These are phyloP conservation scores for Pterophyllum scalare DNA, from an alignment of 2,113 vertebrate species.

Conservation along the genomic window DNA sequence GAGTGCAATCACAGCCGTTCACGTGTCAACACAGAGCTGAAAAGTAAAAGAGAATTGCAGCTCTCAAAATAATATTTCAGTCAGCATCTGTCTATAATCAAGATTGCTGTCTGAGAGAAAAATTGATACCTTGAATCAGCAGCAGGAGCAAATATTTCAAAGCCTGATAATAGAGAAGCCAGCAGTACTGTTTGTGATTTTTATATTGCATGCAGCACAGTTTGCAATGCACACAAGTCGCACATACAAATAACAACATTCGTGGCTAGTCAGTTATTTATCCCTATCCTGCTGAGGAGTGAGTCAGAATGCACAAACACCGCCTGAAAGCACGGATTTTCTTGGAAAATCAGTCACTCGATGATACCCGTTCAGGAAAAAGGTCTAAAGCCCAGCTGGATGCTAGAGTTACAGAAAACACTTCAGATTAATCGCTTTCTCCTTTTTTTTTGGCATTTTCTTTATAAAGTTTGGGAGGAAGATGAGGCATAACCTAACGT, in stretches of 20 bases:
- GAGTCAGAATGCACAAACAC: background rate
- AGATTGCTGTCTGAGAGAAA: background rate
- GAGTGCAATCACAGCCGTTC: background rate
- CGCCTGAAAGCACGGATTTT: background rate
- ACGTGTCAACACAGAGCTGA: background rate
- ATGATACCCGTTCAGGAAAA: background rate
- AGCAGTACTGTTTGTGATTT: background rate
- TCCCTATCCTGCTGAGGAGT: background rate
- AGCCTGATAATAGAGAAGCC: background rate
- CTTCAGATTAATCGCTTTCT: background rate
- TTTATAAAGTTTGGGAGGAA: conserved; percentile 8
- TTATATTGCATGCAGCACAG: background rate
- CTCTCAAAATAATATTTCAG: conserved; percentile 12
- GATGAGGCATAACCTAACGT: background rate
- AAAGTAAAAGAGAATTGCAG: conserved; percentile 16
- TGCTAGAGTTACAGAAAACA: background rate
- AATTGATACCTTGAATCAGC: background rate
- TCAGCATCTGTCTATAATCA: conserved; percentile 29
- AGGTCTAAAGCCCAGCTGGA: background rate
- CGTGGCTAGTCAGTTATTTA: conserved; percentile 12
- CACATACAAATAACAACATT: conserved; percentile 28
- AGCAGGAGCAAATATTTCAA: conserved; percentile 8
- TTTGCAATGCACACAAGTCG: background rate
- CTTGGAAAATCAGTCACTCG: background rate
- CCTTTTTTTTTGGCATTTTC: background rate